Conservation (phyloP, 2,797 vertebrate genomes). For the Pipistrellus pipistrellus region DNA sequence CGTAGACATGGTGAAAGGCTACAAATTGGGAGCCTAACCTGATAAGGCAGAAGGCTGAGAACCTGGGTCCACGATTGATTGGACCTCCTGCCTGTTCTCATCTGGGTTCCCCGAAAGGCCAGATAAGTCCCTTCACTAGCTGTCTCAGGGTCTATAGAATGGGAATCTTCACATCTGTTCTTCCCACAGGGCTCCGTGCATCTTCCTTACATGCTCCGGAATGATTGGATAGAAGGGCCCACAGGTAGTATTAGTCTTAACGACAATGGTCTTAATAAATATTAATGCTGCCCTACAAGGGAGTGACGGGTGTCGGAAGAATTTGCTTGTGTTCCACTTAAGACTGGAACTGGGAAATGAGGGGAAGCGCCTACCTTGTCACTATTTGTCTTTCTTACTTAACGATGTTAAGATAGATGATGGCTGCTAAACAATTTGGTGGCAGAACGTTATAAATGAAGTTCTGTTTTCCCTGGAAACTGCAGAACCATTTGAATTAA, state of each 20-base stretch:
- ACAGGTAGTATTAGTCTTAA: constrained; percentile 53
- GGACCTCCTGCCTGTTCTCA: not conserved
- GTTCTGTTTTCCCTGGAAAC: constrained; percentile 91
- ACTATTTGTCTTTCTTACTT: constrained; percentile 88
- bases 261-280: constrained; percentile 62
- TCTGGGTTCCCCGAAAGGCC: not conserved
- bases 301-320: not conserved
- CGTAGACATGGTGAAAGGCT: not conserved
- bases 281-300: constrained; percentile 25
- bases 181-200: not conserved
- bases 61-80: not conserved
- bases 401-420: constrained; percentile 89
- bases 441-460: constrained; percentile 90
- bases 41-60: not conserved
- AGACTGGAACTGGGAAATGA: constrained; percentile 71
- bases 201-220: constrained; percentile 61
- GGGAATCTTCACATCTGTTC: constrained; percentile 13
- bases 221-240: constrained; percentile 35
- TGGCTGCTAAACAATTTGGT: constrained; percentile 90
- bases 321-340: constrained; percentile 59
- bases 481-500: constrained; percentile 92
- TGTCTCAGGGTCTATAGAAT: constrained; percentile 28
- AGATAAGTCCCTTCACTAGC: constrained; percentile 14
- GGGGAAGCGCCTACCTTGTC: constrained; percentile 80
- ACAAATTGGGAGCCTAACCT: not conserved